phyloP scores from a whole-genome alignment of 1,140 invertebrate species.

The Aphidius gifuensis region DNA sequence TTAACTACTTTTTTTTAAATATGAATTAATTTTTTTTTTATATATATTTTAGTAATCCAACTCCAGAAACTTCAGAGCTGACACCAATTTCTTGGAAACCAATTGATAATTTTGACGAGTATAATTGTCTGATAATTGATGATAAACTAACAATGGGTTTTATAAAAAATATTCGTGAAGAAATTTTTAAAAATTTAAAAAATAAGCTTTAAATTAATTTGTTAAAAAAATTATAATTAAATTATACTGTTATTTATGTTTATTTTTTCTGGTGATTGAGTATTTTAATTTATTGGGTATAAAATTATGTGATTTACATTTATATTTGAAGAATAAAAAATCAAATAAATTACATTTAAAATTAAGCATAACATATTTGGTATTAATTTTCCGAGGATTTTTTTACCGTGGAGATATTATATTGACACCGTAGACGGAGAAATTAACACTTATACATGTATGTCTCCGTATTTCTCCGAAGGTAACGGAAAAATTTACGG shows the following conservation, averaged over 20 bases:
- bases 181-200: slow-evolving; percentile 3
- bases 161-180: slow-evolving; percentile 15
- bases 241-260: neutral
- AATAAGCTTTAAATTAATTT: slow-evolving; percentile 16
- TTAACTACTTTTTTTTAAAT: slow-evolving; percentile 6
- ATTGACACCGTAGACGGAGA: too few species aligned
- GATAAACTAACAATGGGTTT: slow-evolving; percentile 24
- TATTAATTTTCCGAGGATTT: too few species aligned
- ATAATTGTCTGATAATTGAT: slow-evolving; percentile 27
- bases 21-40: neutral
- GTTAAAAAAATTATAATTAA: neutral
- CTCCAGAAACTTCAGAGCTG: slow-evolving; percentile 32
- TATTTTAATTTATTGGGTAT: too few species aligned
- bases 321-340: too few species aligned
- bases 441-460: too few species aligned
- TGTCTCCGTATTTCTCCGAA: too few species aligned
- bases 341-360: too few species aligned
- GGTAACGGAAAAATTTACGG: too few species aligned
- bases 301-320: too few species aligned
- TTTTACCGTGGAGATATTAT: too few species aligned
- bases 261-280: too few species aligned
- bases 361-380: too few species aligned
- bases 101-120: slow-evolving; percentile 24
- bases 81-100: slow-evolving; percentile 44
- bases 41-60: slow-evolving; percentile 36